Percentiles rank a stretch among this genome's conserved stretches.
Evolutionary conservation across 2,888 invertebrate genomes (phyloP).

Genomic region (Blastobasis adustella): DNA sequence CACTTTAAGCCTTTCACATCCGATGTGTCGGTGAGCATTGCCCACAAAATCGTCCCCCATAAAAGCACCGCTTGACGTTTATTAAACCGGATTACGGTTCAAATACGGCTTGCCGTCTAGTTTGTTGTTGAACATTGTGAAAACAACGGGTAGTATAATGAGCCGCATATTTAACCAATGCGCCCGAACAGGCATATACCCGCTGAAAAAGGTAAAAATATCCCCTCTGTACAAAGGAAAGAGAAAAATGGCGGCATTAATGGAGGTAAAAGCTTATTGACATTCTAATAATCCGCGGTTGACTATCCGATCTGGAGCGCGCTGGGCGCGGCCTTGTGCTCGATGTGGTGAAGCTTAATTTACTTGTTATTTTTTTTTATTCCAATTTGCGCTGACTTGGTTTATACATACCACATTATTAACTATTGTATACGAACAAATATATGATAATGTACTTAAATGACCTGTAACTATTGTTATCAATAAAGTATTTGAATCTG

Average conservation of each 20-base stretch:
- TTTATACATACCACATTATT: too few species aligned
- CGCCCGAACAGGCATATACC: neutral
- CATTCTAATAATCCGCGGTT: neutral
- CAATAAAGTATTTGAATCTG: too few species aligned
- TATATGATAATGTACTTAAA: too few species aligned
- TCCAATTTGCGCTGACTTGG: too few species aligned
- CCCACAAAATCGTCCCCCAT: neutral
- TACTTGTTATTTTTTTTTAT: too few species aligned
- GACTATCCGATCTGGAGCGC: neutral
- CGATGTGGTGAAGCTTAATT: constrained; percentile 1
- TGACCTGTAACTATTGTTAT: too few species aligned
- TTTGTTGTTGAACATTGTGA: neutral
- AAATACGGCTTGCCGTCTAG: neutral
- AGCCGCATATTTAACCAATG: neutral
- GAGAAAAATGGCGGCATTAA: neutral
- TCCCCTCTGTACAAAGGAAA: neutral
- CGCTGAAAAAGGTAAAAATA: neutral
- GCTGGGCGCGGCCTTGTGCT: neutral
- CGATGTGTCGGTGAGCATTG: neutral
- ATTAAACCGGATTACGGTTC: too few species aligned
- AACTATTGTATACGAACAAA: too few species aligned
- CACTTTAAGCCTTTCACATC: neutral
- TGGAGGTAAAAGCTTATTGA: neutral
- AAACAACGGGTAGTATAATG: neutral
- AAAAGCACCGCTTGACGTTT: neutral